Conservation (phyloP, 2,113 vertebrate genomes). For the Archilochus colubris region DNA sequence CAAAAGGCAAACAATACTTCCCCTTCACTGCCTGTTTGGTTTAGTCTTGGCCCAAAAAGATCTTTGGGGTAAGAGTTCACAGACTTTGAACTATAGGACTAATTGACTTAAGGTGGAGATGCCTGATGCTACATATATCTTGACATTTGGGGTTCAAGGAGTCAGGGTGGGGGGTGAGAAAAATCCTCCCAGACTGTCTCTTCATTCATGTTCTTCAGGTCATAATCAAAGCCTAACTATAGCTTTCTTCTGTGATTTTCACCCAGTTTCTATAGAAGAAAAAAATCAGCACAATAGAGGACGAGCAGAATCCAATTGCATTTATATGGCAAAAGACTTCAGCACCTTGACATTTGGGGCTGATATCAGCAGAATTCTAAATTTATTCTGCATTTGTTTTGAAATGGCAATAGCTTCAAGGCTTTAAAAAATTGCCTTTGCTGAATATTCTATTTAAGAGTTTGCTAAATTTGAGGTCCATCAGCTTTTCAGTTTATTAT, state of each 20-base stretch:
- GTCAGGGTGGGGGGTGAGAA: rapidly evolving
- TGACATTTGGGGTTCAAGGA: background rate
- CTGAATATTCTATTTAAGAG: background rate
- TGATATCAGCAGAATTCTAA: background rate
- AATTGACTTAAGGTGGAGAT: background rate
- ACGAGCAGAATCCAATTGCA: background rate
- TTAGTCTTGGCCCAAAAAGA: background rate
- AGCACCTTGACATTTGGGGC: background rate
- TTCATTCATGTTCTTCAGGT: background rate
- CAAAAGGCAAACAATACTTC: background rate
- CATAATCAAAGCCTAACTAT: background rate
- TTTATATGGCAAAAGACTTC: background rate
- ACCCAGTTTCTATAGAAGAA: background rate
- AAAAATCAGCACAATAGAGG: background rate
- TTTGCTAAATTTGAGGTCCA: background rate
- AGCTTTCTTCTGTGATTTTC: too few species aligned
- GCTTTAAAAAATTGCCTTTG: background rate
- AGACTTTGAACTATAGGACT: background rate
- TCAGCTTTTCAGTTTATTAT: background rate
- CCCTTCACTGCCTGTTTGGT: background rate
- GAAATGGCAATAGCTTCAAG: background rate
- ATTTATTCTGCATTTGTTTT: background rate
- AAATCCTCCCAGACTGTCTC: rapidly evolving
- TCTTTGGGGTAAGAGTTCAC: background rate
- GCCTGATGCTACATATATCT: background rate